Conservation (phyloP, 2,797 vertebrate species). For the Hippopotamyrus pictus region DNA sequence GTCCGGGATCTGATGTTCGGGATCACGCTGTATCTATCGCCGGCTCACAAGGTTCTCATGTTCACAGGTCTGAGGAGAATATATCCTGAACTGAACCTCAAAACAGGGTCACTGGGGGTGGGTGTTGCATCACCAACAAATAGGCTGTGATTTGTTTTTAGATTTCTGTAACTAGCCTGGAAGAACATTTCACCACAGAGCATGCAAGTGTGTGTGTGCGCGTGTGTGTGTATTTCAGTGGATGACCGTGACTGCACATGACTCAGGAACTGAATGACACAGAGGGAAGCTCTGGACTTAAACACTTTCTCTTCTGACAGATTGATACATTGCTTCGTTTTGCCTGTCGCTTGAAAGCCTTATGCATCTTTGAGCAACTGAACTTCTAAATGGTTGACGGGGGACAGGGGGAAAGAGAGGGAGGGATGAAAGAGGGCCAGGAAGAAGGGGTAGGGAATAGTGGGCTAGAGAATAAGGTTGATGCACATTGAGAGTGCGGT, state of each 20-base stretch:
- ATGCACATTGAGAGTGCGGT: slow-evolving; percentile 28
- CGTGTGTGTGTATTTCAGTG: neutral
- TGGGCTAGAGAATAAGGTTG: slow-evolving; percentile 13
- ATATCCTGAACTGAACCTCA: neutral
- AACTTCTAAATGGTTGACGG: slow-evolving; percentile 51
- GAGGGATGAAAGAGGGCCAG: slow-evolving; percentile 26
- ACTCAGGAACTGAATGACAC: neutral
- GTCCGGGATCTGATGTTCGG: neutral
- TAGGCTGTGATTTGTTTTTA: neutral
- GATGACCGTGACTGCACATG: neutral
- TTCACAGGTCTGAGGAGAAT: neutral
- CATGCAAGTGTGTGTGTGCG: neutral
- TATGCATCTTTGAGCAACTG: slow-evolving; percentile 36
- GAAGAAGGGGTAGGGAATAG: slow-evolving; percentile 26
- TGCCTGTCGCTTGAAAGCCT: slow-evolving; percentile 56
- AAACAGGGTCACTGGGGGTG: neutral
- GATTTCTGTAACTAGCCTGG: neutral
- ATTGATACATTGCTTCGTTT: slow-evolving; percentile 69
- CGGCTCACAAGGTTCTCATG: neutral
- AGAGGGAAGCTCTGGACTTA: neutral
- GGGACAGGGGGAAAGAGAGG: slow-evolving; percentile 19
- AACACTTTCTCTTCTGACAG: slow-evolving; percentile 42
- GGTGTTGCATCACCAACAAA: neutral
- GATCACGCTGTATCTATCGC: neutral
- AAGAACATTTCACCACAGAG: neutral